phyloP scores from a whole-genome alignment of 2,113 vertebrate genomes.

The Delphinus delphis region DNA sequence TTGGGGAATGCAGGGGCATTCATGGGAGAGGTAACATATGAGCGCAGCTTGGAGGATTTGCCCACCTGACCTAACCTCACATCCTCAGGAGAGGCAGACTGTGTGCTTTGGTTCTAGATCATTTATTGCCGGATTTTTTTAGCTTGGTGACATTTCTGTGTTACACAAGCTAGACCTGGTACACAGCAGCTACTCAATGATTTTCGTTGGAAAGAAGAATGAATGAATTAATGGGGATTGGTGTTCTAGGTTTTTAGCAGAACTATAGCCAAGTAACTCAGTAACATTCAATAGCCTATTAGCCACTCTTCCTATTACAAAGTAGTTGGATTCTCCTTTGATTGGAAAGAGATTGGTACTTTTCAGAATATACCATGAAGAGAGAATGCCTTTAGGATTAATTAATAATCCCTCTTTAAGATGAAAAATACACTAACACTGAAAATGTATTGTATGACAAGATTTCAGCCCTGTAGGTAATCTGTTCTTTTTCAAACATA shows the following conservation, averaged over 20 bases:
- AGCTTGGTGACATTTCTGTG: not conserved
- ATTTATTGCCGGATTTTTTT: not conserved
- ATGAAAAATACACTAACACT: not conserved
- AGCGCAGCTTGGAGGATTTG: not conserved
- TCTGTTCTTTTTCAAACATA: slow-evolving; percentile 28
- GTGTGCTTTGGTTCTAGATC: not conserved
- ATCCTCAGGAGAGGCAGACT: not conserved
- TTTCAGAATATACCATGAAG: slow-evolving; percentile 13
- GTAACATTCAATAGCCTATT: not conserved
- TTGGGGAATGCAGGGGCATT: not conserved
- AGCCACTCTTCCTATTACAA: not conserved
- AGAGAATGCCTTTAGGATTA: slow-evolving; percentile 26
- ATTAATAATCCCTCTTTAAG: slow-evolving; percentile 62
- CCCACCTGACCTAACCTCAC: not conserved
- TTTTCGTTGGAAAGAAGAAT: not conserved
- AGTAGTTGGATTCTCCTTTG: slow-evolving; percentile 7
- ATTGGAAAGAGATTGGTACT: slow-evolving; percentile 5
- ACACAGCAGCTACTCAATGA: not conserved
- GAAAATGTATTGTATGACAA: slow-evolving; percentile 9
- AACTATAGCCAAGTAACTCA: not conserved
- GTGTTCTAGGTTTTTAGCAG: not conserved
- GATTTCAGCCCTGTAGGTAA: slow-evolving; percentile 42
- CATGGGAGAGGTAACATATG: not conserved
- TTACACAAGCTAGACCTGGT: not conserved
- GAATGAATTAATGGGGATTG: not conserved